Evolutionary conservation across 1,140 invertebrate species (phyloP), one percentile per base, ranked within the genome.

Genomic region (Orius laevigatus): DNA sequence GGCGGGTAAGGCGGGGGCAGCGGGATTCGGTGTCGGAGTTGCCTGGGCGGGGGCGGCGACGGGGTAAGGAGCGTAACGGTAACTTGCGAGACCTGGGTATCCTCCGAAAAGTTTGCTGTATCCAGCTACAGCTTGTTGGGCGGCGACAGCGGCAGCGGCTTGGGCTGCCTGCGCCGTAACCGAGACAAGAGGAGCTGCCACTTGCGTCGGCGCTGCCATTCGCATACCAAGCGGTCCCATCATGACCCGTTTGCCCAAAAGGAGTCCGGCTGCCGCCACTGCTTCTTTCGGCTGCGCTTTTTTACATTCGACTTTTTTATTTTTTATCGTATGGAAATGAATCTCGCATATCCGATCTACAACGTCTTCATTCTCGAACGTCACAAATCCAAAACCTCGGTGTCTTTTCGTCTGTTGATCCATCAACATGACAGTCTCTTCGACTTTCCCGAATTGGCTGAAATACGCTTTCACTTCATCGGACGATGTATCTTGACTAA

Each of bases 381-480:
- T 91, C 12, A 92, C 86, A 64, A 91, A 91, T 9, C 87, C 87
- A 63, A 91, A 90, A 45, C 86, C 87, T 41, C 86, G 73, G 62
- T 90, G 86, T 34, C 86, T 76, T 60, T 89, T 90, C 6, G 87
- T 92, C 64, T 90, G 85, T 65, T 91, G 86, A 63, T 91, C 88
- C 86, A 91, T 91, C 55, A 91, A 72, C 86, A 91, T 90, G 9
- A 91, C 86, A 12, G 85, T 86, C 62, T 91, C 88, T 62, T 89
- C 85, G 40, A 89, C 86, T 63, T 86, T 85, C 10, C 87, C 87
- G 62, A 89, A 92, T 66, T 90, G 85, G 56, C 78, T 79, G 70
- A 91, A 92, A 65, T 90, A 91, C 14, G 81, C 80, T 65, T 88
- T 85, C 0, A 92, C 85, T 64, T 92, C 87, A 38, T 91, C 86